Evolutionary conservation across 2,888 invertebrate genomes (phyloP).

Genomic region (Calephelis perditalis): DNA sequence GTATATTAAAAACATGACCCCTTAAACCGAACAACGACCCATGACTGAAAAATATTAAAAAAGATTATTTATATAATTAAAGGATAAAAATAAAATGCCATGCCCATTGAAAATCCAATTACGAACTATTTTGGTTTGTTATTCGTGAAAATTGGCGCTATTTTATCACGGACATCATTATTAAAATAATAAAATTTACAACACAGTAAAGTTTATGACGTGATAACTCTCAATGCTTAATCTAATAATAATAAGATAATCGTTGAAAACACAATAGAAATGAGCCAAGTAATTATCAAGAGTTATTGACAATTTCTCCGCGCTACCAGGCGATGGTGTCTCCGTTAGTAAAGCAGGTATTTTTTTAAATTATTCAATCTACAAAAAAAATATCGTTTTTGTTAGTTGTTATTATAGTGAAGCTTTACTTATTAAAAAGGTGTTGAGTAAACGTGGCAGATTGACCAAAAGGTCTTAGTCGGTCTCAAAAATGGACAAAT

Average conservation of each 20-base stretch:
- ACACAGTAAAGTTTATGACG: conserved; percentile 2
- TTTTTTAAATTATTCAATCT: conserved; percentile 7
- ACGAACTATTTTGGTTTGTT: too few species aligned
- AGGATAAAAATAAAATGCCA: too few species aligned
- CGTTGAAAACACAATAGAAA: conserved; percentile 10
- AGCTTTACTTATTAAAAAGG: too few species aligned
- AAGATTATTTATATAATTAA: too few species aligned
- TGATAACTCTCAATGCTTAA: conserved; percentile 10
- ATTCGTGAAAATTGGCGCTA: neutral
- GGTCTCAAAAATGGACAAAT: too few species aligned
- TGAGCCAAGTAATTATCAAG: neutral
- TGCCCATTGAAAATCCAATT: too few species aligned
- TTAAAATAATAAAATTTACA: conserved; percentile 5
- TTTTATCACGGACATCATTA: neutral
- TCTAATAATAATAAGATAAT: conserved; percentile 10
- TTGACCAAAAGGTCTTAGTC: too few species aligned
- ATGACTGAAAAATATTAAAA: too few species aligned
- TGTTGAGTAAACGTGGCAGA: too few species aligned
- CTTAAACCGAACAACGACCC: too few species aligned
- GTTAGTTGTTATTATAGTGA: too few species aligned
- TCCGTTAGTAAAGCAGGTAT: conserved; percentile 29
- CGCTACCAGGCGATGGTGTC: conserved; percentile 22
- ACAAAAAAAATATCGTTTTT: neutral
- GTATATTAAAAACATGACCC: too few species aligned
- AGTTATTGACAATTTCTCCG: conserved; percentile 8